Evolutionary conservation across 2,113 vertebrate species (phyloP).

Genomic region (Struthidea cinerea): DNA sequence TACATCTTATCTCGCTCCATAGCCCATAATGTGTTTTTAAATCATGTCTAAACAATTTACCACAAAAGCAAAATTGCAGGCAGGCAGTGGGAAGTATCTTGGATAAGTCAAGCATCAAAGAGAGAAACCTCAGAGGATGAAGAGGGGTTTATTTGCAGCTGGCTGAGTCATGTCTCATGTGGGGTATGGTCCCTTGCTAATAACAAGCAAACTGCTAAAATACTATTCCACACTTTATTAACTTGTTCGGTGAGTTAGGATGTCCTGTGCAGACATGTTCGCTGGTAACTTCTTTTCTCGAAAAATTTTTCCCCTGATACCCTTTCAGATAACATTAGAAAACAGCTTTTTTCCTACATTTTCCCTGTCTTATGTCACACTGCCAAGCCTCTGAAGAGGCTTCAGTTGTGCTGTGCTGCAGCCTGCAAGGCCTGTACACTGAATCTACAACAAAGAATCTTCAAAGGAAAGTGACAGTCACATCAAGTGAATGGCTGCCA

Average conservation of each 20-base stretch:
- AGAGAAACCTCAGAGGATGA: constrained; percentile 30
- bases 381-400: not conserved
- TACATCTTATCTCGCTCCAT: constrained; percentile 57
- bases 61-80: constrained; percentile 49
- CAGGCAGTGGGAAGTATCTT: constrained; percentile 43
- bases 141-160: constrained; percentile 59
- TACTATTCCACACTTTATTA: constrained; percentile 46
- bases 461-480: not conserved
- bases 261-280: constrained; percentile 11
- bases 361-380: not conserved
- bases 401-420: not conserved
- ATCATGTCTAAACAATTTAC: constrained; percentile 60
- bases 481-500: not conserved
- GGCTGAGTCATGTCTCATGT: constrained; percentile 60
- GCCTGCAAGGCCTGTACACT: not conserved
- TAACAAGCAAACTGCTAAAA: constrained; percentile 58
- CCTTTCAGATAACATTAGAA: constrained; percentile 9
- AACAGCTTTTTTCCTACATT: not conserved
- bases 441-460: not conserved
- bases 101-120: constrained; percentile 64
- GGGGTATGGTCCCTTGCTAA: constrained; percentile 52
- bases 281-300: not conserved
- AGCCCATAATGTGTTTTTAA: constrained; percentile 60
- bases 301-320: constrained; percentile 30
- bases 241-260: not conserved